Conservation (phyloP, 2,113 vertebrate genomes). For the Poecilia latipinna region DNA sequence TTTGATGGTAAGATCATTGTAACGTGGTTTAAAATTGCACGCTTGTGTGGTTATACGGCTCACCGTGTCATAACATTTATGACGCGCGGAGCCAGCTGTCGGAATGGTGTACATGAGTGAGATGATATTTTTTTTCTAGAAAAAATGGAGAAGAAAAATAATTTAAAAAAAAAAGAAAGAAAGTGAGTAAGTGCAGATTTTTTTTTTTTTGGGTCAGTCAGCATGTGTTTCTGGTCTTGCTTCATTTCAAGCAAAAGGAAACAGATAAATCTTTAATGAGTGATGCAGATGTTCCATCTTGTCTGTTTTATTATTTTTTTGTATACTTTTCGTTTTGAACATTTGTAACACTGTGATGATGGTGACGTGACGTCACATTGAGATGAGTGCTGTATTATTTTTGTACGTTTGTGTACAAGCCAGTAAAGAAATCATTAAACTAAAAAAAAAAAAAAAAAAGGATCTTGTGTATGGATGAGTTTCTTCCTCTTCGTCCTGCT, state of each 20-base stretch:
- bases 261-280: conserved; percentile 81
- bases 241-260: conserved; percentile 86
- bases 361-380: conserved; percentile 76
- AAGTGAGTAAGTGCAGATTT: conserved; percentile 62
- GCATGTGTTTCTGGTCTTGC: conserved; percentile 83
- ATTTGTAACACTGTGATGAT: conserved; percentile 88
- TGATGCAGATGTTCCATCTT: conserved; percentile 82
- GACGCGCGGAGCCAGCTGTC: conserved; percentile 82
- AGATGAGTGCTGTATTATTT: conserved; percentile 85
- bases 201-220: conserved; percentile 75
- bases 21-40: conserved; percentile 84
- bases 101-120: conserved; percentile 85
- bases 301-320: conserved; percentile 66
- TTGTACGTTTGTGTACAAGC: conserved; percentile 87
- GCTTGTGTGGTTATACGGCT: conserved; percentile 83
- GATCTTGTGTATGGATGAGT: conserved; percentile 71
- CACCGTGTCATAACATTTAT: conserved; percentile 99
- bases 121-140: conserved; percentile 65
- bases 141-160: conserved; percentile 15
- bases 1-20: conserved; percentile 84
- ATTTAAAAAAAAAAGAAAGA: conserved; percentile 6
- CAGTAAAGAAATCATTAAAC: conserved; percentile 88
- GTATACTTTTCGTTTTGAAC: conserved; percentile 75
- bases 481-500: conserved; percentile 72
- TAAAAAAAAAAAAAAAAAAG: conserved; percentile 69